Base-by-base conservation (phyloP, 2,797 vertebrate genomes). In the Craterocephalus amniculus region DNA sequence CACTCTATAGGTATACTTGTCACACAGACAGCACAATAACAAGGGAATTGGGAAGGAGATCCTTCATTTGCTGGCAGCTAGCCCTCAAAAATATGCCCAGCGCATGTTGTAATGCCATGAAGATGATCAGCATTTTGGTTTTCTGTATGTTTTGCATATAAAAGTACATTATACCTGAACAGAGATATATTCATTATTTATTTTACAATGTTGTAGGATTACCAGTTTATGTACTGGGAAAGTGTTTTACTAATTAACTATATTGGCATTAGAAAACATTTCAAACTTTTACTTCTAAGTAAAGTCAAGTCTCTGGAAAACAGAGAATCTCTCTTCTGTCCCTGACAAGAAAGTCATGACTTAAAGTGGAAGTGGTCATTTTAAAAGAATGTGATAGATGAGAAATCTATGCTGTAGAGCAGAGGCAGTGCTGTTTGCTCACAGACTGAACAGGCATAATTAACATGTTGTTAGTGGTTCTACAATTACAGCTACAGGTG, bases 21-120 rank as follows among this genome's bases (percentile, higher is more conserved):
- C 95, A 95, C 92, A 90, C 90, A 87, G 94, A 95, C 95, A 95
- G 95, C 93, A 93, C 94, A 93, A 94, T 95, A 95, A 95, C 97
- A 98, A 97, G 96, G 97, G 97, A 97, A 97, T 97, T 96, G 96
- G 96, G 95, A 94, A 93, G 91, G 95, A 95, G 90, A 97, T 99
- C 95, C 94, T 96, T 98, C 97, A 98, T 81, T 87, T 83, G 40
- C 82, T 94, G 94, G 93, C 94, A 94, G 91, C 87, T 90, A 93
- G 93, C 89, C 89, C 94, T 88, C 95, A 95, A 95, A 95, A 93
- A 92, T 88, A 82, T 87, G 70, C 81, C 74, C 56, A 73, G 66
- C 78, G 78, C n/a, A n/a, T n/a, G n/a, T n/a, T n/a, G n/a, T n/a
- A 54, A 57, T 31, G 29, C 72, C 60, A 68, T 76, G 29, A 38